Base-by-base conservation (phyloP, 2,888 invertebrate genomes). In the Acleris laterana region DNA sequence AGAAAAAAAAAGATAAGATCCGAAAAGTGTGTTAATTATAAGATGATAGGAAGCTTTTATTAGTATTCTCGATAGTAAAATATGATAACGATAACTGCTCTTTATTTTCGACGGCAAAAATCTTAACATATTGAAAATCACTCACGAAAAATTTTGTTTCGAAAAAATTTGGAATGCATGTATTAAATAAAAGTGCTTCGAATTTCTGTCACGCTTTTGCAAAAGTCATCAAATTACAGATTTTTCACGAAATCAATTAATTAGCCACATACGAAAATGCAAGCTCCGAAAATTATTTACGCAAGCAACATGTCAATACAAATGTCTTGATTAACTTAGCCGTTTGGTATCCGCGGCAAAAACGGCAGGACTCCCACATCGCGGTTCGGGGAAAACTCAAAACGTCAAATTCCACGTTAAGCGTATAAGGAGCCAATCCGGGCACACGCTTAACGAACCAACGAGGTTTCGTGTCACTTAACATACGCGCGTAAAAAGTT, bases 321-420 rank as follows among this genome's bases (percentile, higher is more conserved):
- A 86, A 89, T 84, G 87, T 87, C 89, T 89, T 88, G 85, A 90
- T 91, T 89, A 87, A 78, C 76, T 77, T 81, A 77, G 74, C 70
- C 72, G 72, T 71, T 72, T 74, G 77, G 75, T 77, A 79, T 79
- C 72, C 72, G 72, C 70, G 68, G 73, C 84, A 89, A 89, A 85
- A 84, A 79, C 74, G 62, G 55, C 65, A 73, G 88, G 83, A 85
- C 90, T 83, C 88, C 90, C 91, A 89, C 88, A 86, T 83, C 80
- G 90, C 70, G 82, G 88, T 90, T 90, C 84, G 69, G 81, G 89
- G 90, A 90, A 90, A 88, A 80, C 83, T 74, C 71, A 82, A 84
- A 90, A 88, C 82, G 74, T 76, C 80, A 87, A 84, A 90, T 89
- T 84, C 87, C 86, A 72, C 78, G 79, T 84, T 82, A 83, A 83